Base-by-base conservation (phyloP, 1,140 invertebrate species). In the Magallana gigas region DNA sequence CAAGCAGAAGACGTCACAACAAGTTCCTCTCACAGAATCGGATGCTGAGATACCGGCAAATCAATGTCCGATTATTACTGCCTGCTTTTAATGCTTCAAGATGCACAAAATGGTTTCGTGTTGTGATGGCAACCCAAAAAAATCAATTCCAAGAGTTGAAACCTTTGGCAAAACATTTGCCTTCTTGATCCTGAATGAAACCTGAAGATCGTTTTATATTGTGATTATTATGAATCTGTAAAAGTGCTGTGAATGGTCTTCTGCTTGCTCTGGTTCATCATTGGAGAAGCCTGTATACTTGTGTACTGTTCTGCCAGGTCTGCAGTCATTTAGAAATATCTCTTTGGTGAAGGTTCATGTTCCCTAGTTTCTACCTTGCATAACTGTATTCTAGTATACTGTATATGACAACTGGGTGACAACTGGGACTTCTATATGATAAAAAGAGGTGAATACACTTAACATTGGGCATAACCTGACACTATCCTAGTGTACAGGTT, bases 1-100 rank as follows among this genome's bases (percentile, higher is more conserved):
- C 68, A 76, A 76, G 68, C 68, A 76, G 68, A 76, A 76, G 29
- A 76, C 68, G 11, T 76, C 68, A 76, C 68, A 76, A 76, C 68
- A 76, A 36, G 12, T 18, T 76, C 23, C 9, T 36, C 68, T 76
- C 23, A 12, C 23, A 29, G 68, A 76, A 29, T 76, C 12, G 68
- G 23, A 76, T 76, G 68, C 23, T 76, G 12, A 76, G 68, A 76
- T 76, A 76, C 68, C 12, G 60, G 23, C 68, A 76, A 76, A 76
- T 76, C 68, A 76, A 76, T 76, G 68, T 29, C 23, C 9, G 68
- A 36, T 76, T 76, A 29, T 76, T 76, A 76, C 36, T 76, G 68
- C 68, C 36, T 76, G 68, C 23, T 48, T 48, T 2, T 48, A 48
- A 48, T 48, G 36, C 36, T 5, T 76, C 23, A 76, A 76, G 64